phyloP scores from a whole-genome alignment of 2,797 vertebrate genomes.

The Sebastes matsubarae region DNA sequence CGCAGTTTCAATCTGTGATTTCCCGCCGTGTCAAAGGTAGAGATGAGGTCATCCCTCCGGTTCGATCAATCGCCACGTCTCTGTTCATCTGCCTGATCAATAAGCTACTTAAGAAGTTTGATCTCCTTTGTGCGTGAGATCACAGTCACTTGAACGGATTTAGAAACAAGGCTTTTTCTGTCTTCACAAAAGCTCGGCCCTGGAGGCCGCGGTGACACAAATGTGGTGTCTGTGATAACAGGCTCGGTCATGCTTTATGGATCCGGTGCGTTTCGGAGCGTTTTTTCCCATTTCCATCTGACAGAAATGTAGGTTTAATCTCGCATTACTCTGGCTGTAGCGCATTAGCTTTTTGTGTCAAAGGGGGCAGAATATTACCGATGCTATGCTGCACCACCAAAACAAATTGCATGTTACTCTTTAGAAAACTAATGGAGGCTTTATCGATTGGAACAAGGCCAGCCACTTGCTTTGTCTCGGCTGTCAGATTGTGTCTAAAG shows the following conservation, averaged over 20 bases:
- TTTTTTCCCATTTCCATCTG: constrained; percentile 56
- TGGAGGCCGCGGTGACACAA: constrained; percentile 57
- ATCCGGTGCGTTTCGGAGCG: constrained; percentile 38
- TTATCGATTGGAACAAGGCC: constrained; percentile 80
- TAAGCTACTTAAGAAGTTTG: constrained; percentile 77
- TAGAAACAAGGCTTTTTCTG: constrained; percentile 28
- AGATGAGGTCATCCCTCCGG: constrained; percentile 55
- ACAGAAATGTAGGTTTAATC: constrained; percentile 70
- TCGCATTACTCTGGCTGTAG: constrained; percentile 56
- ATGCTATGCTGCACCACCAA: constrained; percentile 57
- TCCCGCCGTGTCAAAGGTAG: constrained; percentile 68
- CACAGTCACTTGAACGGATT: constrained; percentile 65
- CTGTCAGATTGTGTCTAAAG: constrained; percentile 81
- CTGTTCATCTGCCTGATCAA: constrained; percentile 73
- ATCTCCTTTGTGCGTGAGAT: constrained; percentile 60
- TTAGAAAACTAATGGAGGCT: constrained; percentile 79
- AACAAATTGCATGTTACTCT: constrained; percentile 77
- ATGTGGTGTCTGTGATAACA: constrained; percentile 63
- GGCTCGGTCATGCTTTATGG: constrained; percentile 72
- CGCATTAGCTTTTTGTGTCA: constrained; percentile 60
- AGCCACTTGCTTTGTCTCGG: constrained; percentile 77
- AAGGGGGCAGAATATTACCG: constrained; percentile 63
- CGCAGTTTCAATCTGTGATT: constrained; percentile 66
- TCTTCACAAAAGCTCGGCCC: constrained; percentile 43
- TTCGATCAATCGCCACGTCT: constrained; percentile 59